phyloP scores from a whole-genome alignment of 1,140 invertebrate genomes.

The Sesamia nonagrioides region DNA sequence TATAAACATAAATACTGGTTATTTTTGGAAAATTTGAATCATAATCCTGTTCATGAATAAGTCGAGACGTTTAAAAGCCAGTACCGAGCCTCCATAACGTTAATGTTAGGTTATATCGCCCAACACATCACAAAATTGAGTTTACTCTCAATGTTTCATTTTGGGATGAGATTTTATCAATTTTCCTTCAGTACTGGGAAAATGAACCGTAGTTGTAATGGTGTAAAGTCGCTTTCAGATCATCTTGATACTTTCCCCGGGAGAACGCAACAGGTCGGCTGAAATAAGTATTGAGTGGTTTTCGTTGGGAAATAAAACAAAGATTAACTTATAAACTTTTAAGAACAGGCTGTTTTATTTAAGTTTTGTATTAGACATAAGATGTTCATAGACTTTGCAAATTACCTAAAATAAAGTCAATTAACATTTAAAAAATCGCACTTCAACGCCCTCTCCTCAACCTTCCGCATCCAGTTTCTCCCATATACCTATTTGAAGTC shows the following conservation, averaged over 20 bases:
- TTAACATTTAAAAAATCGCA: no score
- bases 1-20: not conserved
- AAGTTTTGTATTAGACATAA: not conserved
- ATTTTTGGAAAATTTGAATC: constrained; percentile 43
- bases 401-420: no score
- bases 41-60: constrained; percentile 52
- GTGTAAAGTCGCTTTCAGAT: constrained; percentile 11
- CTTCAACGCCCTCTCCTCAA: no score
- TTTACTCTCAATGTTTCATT: constrained; percentile 62
- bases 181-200: not conserved
- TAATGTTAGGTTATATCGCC: constrained; percentile 57
- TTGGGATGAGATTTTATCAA: constrained; percentile 50
- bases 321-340: not conserved
- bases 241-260: no score
- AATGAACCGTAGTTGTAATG: constrained; percentile 18
- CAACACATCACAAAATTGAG: constrained; percentile 62
- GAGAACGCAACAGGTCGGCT: constrained; percentile 55
- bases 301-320: constrained; percentile 26
- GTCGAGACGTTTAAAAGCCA: constrained; percentile 51
- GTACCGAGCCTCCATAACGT: constrained; percentile 16
- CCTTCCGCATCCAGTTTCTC: no score
- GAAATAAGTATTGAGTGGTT: constrained; percentile 49
- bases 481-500: no score
- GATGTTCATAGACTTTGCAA: no score
- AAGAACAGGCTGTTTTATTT: not conserved